These are phyloP conservation scores for Ameiurus melas DNA, from an alignment of 2,113 vertebrate species.

Conservation along the genomic window DNA sequence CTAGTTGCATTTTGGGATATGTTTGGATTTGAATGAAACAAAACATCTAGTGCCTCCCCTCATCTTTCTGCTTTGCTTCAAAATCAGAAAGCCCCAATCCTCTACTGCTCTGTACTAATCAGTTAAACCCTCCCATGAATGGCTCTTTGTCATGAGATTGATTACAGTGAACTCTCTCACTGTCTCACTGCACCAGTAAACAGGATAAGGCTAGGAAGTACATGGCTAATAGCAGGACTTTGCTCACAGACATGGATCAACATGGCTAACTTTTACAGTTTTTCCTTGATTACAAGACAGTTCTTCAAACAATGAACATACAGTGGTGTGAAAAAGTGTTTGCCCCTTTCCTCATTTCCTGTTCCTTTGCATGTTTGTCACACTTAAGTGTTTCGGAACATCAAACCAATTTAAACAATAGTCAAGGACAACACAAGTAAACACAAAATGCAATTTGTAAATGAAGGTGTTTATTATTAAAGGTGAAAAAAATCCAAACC, in stretches of 20 bases:
- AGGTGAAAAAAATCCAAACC: too few relatives aligned
- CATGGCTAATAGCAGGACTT: not conserved
- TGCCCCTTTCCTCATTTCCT: too few relatives aligned
- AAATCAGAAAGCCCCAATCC: slow-evolving; percentile 61
- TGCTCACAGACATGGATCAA: slow-evolving; percentile 8
- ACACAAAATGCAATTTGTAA: too few relatives aligned
- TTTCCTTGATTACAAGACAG: not conserved
- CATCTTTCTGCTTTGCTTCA: slow-evolving; percentile 49
- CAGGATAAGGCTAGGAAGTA: slow-evolving; percentile 25
- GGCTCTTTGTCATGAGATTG: slow-evolving; percentile 78
- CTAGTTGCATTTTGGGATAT: slow-evolving; percentile 77
- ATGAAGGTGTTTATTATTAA: too few relatives aligned
- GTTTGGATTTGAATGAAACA: slow-evolving; percentile 83
- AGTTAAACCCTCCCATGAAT: slow-evolving; percentile 80
- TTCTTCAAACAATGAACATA: not conserved
- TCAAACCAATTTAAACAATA: too few relatives aligned
- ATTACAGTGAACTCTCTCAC: slow-evolving; percentile 76
- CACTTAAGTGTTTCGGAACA: too few relatives aligned
- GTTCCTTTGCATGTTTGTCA: too few relatives aligned
- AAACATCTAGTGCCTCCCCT: slow-evolving; percentile 62
- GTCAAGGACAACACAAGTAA: too few relatives aligned
- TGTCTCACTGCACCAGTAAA: slow-evolving; percentile 41
- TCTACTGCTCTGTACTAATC: slow-evolving; percentile 70
- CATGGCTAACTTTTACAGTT: not conserved
- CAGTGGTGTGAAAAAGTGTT: too few relatives aligned